phyloP scores from a whole-genome alignment of 2,888 invertebrate species.

The Macrophya annulata region DNA sequence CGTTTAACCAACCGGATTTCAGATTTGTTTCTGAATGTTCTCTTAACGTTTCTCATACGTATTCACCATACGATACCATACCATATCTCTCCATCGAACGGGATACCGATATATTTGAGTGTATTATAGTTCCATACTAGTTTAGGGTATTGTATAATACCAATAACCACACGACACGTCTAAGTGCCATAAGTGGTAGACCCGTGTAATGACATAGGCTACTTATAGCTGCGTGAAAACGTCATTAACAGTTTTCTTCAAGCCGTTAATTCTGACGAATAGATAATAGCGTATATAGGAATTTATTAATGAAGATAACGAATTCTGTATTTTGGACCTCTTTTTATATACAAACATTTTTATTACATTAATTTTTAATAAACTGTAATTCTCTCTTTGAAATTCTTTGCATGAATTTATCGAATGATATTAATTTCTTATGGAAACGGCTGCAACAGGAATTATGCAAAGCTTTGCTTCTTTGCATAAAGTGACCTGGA shows the following conservation, averaged over 20 bases:
- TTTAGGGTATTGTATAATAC: neutral
- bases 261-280: neutral
- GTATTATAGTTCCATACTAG: neutral
- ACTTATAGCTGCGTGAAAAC: neutral
- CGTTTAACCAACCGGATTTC: constrained; percentile 69
- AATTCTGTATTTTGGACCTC: no score
- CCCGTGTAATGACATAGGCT: neutral
- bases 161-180: neutral
- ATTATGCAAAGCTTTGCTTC: constrained; percentile 67
- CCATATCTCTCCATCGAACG: neutral
- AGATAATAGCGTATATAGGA: neutral
- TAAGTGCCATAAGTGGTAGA: neutral
- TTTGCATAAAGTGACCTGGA: constrained; percentile 73
- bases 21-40: constrained; percentile 66
- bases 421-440: constrained; percentile 25
- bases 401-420: neutral
- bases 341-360: no score
- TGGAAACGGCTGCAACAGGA: neutral
- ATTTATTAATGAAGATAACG: no score
- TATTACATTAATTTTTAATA: no score
- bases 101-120: neutral
- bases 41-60: neutral
- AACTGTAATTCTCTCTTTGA: neutral
- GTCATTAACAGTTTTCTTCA: neutral
- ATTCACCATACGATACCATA: no score